Conservation (phyloP, 2,888 invertebrate genomes). For the Theretra japonica region DNA sequence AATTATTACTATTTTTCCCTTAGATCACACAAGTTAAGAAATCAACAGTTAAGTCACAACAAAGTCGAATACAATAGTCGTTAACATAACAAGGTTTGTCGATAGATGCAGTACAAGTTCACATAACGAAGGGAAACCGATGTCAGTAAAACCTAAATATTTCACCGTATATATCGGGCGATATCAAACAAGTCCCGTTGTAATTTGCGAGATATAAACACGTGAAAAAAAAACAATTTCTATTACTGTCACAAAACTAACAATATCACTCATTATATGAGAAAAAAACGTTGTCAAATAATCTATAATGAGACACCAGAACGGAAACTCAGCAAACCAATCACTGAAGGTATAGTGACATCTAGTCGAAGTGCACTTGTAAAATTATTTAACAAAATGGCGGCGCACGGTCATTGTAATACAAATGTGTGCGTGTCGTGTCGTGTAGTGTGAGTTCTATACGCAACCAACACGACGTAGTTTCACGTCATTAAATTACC, state of each 20-base stretch:
- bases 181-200: constrained; percentile 44
- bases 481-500: background rate
- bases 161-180: background rate
- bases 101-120: constrained; percentile 35
- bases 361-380: constrained; percentile 17
- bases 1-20: constrained; percentile 18
- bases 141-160: constrained; percentile 16
- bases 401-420: background rate
- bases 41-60: constrained; percentile 5
- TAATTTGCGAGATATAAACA: constrained; percentile 31
- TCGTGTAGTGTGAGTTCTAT: background rate
- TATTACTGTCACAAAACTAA: constrained; percentile 28
- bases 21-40: constrained; percentile 16
- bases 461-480: background rate
- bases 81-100: background rate
- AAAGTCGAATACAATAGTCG: background rate
- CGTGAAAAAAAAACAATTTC: constrained; percentile 4
- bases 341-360: constrained; percentile 21
- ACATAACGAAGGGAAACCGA: constrained; percentile 53
- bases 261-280: constrained; percentile 31
- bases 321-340: constrained; percentile 11
- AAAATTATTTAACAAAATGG: constrained; percentile 15
- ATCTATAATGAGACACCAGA: constrained; percentile 14
- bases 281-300: constrained; percentile 26
- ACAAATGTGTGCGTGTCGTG: background rate